Base-by-base conservation (phyloP, 1,140 invertebrate species). In the Diuraphis noxia region DNA sequence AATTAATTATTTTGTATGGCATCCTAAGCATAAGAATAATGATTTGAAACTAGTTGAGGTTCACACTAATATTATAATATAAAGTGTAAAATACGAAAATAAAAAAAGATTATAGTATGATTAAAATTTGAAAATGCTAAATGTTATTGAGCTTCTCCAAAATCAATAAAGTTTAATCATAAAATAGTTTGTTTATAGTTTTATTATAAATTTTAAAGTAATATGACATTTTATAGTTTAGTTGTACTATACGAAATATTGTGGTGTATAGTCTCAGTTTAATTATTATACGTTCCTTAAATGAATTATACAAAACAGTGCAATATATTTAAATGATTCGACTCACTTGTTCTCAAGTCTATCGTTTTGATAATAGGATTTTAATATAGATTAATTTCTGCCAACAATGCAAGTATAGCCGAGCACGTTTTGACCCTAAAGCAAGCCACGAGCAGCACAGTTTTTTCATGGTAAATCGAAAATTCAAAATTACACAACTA, bases 391-490 rank as follows among this genome's bases (percentile, higher is more conserved):
- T 91, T 91, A 91, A 91, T 90, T 81, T 46, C 13, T 36, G 13
- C 6, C 4, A 91, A 91, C 77, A 91, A 91, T 91, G 46, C 34
- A 52, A 49, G n/a, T 72, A 40, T 63, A 30, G 41, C 77, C 25
- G 34, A 30, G 43, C 89, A 91, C 89, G 89, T 81, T 81, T 81
- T 91, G 89, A 91, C 89, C 89, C 89, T 46, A 82, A 91, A 79
- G 30, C 88, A 30, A 40, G 43, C 89, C 89, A 79, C 89, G 77
- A 91, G 77, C 89, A 91, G 72, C 89, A 52, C 77, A 91, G 40
- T 91, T 91, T 89, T 49, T 88, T 63, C 77, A 52, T 82, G 72
- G 77, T 34, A 82, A 91, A 79, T 79, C 77, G 72, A 90, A 21
- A 46, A 81, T 90, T 90, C 34, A 43, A 81, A 90, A 90, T 43